A percentile compares a stretch with the other conserved stretches of the same genome.
phyloP scores from a whole-genome alignment of 2,888 invertebrate species.

The Euphydryas editha region DNA sequence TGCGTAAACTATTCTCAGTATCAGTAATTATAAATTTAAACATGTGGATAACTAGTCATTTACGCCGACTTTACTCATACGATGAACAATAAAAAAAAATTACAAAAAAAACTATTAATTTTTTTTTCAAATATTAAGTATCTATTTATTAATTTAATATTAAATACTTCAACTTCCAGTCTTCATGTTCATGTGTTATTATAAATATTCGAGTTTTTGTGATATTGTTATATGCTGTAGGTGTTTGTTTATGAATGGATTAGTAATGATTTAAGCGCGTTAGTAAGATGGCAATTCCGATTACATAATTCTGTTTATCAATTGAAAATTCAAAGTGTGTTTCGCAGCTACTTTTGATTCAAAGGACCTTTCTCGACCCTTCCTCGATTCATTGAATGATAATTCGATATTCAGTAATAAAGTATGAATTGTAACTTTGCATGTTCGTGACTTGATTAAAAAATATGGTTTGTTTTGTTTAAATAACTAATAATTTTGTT shows the following conservation, averaged over 20 bases:
- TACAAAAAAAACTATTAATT: too few species aligned
- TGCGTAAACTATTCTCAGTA: background rate
- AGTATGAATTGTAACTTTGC: constrained; percentile 26
- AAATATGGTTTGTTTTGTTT: background rate
- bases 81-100: background rate
- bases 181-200: too few species aligned
- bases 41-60: background rate
- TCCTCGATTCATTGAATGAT: constrained; percentile 32
- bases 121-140: too few species aligned
- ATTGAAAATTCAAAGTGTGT: background rate
- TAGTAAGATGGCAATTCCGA: constrained; percentile 66
- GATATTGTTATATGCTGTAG: constrained; percentile 9
- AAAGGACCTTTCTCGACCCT: constrained; percentile 29
- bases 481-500: constrained; percentile 5
- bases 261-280: constrained; percentile 29
- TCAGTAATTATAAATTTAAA: constrained; percentile 4
- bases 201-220: too few species aligned
- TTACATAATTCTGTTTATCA: constrained; percentile 60
- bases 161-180: too few species aligned
- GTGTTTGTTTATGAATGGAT: constrained; percentile 36
- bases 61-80: background rate
- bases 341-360: constrained; percentile 4
- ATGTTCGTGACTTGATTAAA: constrained; percentile 21
- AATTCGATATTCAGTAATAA: constrained; percentile 29
- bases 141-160: too few species aligned